Percentiles rank a stretch among this genome's conserved stretches.
Evolutionary conservation across 1,140 invertebrate species (phyloP).

Genomic region (Neodiprion fabricii): DNA sequence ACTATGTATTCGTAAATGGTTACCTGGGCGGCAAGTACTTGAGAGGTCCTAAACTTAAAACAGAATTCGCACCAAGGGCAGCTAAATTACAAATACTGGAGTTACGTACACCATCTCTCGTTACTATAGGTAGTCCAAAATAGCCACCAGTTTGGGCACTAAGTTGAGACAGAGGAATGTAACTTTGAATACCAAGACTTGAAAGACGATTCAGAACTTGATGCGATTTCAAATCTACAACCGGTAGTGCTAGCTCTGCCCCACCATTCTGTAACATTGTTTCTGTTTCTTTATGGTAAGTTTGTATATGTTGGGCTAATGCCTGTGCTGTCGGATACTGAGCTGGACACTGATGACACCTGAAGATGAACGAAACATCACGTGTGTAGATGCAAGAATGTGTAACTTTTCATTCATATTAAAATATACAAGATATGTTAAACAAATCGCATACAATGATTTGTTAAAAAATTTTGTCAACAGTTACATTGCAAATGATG

Average conservation of each 20-base stretch:
- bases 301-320: constrained; percentile 72
- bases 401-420: constrained; percentile 11
- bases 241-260: constrained; percentile 72
- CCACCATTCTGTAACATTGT: constrained; percentile 48
- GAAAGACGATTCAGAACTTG: constrained; percentile 68
- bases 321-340: constrained; percentile 72
- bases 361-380: constrained; percentile 47
- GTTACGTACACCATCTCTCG: constrained; percentile 70
- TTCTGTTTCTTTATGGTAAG: constrained; percentile 69
- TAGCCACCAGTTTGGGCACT: constrained; percentile 68
- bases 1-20: constrained; percentile 34
- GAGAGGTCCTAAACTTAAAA: constrained; percentile 73
- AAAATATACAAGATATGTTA: too few relatives aligned
- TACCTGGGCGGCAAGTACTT: constrained; percentile 67
- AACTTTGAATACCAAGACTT: constrained; percentile 74
- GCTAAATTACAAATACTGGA: constrained; percentile 66
- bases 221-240: constrained; percentile 74
- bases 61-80: constrained; percentile 70
- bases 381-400: background rate
- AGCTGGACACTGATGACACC: constrained; percentile 75
- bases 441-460: too few relatives aligned
- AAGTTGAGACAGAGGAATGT: constrained; percentile 73
- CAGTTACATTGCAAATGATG: too few relatives aligned
- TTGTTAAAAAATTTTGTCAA: too few relatives aligned
- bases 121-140: constrained; percentile 77